These are phyloP conservation scores for Urocolius indicus DNA, from an alignment of 2,113 vertebrate species.

Conservation along the genomic window DNA sequence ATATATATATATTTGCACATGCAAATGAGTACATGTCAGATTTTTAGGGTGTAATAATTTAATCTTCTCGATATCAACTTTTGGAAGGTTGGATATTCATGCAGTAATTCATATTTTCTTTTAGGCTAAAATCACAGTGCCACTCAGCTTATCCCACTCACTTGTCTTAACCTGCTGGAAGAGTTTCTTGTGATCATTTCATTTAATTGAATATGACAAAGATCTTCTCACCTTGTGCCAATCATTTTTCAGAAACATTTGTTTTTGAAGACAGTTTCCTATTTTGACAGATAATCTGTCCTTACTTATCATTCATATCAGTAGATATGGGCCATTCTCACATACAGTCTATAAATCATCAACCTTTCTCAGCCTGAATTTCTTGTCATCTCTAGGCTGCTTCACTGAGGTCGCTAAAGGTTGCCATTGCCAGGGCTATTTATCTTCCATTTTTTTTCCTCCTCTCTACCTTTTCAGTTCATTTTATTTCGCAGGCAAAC, in stretches of 20 bases:
- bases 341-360: slow-evolving; percentile 47
- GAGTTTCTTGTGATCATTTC: background rate
- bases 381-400: slow-evolving; percentile 46
- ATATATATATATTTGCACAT: background rate
- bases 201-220: background rate
- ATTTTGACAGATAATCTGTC: slow-evolving; percentile 38
- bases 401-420: slow-evolving; percentile 53
- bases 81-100: background rate
- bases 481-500: slow-evolving; percentile 26
- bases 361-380: background rate
- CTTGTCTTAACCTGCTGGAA: background rate
- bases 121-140: background rate
- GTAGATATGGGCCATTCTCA: slow-evolving; percentile 10
- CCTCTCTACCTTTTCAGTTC: background rate
- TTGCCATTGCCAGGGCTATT: slow-evolving; percentile 38
- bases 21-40: background rate
- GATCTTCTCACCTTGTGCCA: background rate
- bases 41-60: background rate
- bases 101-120: background rate
- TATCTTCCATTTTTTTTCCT: slow-evolving; percentile 62
- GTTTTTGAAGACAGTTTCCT: slow-evolving; percentile 24
- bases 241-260: slow-evolving; percentile 22
- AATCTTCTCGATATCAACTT: background rate
- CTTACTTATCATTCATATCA: slow-evolving; percentile 9
- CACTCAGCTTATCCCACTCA: background rate